Base-by-base conservation (phyloP, 2,113 vertebrate species). In the Prionailurus viverrinus region DNA sequence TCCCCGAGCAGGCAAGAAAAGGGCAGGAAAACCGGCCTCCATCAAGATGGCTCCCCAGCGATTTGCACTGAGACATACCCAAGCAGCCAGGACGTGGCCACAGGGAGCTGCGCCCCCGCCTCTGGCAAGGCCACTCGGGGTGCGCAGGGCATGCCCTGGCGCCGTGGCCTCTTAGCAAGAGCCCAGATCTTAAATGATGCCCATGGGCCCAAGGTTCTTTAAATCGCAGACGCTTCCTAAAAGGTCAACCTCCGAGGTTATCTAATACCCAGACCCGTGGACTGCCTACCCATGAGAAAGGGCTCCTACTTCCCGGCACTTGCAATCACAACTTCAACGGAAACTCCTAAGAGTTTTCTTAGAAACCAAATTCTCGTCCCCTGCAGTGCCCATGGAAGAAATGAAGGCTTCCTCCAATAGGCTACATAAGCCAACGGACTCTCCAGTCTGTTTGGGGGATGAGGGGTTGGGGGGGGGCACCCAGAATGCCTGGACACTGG, bases 41-140 rank as follows among this genome's bases (percentile, higher is more conserved):
- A 4, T 8, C 1, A 10, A 5, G 53, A 16, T 0, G 76, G 27
- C 31, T 16, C 29, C 33, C 15, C 0, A 41, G 48, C 19, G 81
- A 63, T 48, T 11, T 11, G 31, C 23, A 25, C 25, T 7, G 21
- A 63, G 33, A 25, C 0, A 1, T 4, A 6, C 9, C 6, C 4
- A 1, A 7, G 36, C 15, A 33, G 66, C 41, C 33, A 53, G 73
- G 31, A 19, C 4, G 15, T 0, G n/a, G 41, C 39, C n/a, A 4
- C 11, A 0, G 0, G 0, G 36, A 53, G 15, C 41, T 51, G 27
- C 0, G 2, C 1, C 80, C 19, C 18, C 23, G 11, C 15, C 68
- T 2, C 13, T 0, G 1, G n/a, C 41, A 65, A 39, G 27, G 41
- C 61, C 36, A 5, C 45, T 4, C 1, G 1, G 2, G 45, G 8